Conservation (phyloP, 2,113 vertebrate species). For the Junco hyemalis region DNA sequence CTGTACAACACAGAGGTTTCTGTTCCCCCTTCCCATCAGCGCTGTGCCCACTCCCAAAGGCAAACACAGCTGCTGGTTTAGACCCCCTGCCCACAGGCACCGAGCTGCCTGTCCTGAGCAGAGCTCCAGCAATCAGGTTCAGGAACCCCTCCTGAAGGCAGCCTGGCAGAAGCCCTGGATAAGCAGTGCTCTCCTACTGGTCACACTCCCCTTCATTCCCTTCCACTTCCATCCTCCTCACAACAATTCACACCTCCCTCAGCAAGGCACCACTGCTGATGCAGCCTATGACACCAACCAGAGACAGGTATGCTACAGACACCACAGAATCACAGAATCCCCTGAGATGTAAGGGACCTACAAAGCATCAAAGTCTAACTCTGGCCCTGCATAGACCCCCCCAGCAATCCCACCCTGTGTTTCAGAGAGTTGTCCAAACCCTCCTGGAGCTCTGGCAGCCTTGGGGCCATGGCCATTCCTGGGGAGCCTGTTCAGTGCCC, state of each 20-base stretch:
- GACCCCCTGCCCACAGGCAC: neutral
- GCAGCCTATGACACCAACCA: neutral
- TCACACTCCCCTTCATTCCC: neutral
- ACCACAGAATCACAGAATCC: neutral
- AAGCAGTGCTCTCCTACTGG: neutral
- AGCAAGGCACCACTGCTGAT: neutral
- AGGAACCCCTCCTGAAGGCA: neutral
- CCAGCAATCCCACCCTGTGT: neutral
- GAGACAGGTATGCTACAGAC: neutral
- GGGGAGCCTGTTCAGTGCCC: neutral
- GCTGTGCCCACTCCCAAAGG: neutral
- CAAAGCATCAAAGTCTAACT: neutral
- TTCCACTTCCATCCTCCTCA: neutral
- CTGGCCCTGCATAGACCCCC: neutral
- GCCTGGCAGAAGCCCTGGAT: neutral
- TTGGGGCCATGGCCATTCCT: accelerated
- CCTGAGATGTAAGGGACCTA: neutral
- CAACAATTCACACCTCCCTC: neutral
- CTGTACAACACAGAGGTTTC: neutral
- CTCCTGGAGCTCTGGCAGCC: neutral
- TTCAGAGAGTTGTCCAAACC: accelerated
- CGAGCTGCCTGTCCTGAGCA: neutral
- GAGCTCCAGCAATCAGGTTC: neutral
- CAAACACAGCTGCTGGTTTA: neutral
- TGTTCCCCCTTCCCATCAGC: neutral